These are phyloP conservation scores for Hirundichthys speculiger DNA, from an alignment of 2,113 vertebrate genomes.

Conservation along the genomic window DNA sequence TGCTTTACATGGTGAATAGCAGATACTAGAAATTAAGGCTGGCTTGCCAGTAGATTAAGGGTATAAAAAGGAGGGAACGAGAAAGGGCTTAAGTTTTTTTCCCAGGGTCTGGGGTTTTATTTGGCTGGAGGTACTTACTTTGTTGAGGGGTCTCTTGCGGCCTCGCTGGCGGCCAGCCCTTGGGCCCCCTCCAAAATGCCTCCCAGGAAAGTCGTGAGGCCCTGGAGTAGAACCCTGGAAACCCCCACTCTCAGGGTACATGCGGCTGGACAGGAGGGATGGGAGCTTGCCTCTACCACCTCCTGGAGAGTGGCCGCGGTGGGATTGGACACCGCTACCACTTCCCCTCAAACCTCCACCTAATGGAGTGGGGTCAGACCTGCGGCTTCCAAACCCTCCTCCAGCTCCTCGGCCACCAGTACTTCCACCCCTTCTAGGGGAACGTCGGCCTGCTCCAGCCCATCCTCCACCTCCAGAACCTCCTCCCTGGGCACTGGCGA, in stretches of 20 bases:
- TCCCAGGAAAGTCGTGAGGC: conserved; percentile 86
- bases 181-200: conserved; percentile 87
- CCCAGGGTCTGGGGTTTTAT: conserved; percentile 64
- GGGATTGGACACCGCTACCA: conserved; percentile 77
- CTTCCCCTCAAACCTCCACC: conserved; percentile 78
- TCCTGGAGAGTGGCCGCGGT: conserved; percentile 79
- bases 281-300: conserved; percentile 88
- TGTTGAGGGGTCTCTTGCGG: conserved; percentile 87
- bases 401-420: conserved; percentile 77
- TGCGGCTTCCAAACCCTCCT: conserved; percentile 78
- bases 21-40: conserved; percentile 35
- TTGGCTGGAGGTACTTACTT: conserved; percentile 85
- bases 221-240: conserved; percentile 84
- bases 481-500: conserved; percentile 80
- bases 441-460: conserved; percentile 82
- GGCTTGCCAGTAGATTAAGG: conserved; percentile 37
- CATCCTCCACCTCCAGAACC: conserved; percentile 81
- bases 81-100: conserved; percentile 50
- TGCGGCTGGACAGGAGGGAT: conserved; percentile 92
- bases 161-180: conserved; percentile 86
- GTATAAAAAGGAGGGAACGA: conserved; percentile 47
- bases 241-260: conserved; percentile 82
- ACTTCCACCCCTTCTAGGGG: conserved; percentile 81
- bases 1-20: conserved; percentile 29
- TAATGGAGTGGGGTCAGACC: conserved; percentile 82